A percentile compares a stretch with the other conserved stretches of the same genome.
These are phyloP conservation scores for Pteromalus puparum DNA, from an alignment of 1,140 invertebrate species.

Conservation along the genomic window DNA sequence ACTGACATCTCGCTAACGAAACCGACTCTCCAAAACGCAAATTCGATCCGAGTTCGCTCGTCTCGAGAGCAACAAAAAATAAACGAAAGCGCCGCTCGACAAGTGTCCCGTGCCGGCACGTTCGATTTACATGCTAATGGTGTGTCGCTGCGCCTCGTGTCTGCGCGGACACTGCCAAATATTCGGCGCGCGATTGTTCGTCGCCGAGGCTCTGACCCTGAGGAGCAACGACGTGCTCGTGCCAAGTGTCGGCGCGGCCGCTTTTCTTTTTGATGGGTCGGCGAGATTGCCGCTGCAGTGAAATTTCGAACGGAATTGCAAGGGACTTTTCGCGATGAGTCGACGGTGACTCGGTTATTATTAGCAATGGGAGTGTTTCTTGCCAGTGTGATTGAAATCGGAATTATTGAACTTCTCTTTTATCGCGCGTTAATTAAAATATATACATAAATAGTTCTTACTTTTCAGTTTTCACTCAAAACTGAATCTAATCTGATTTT, in stretches of 20 bases:
- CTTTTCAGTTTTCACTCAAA: neutral
- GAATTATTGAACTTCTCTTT: no score
- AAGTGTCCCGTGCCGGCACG: neutral
- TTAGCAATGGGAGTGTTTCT: no score
- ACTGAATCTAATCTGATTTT: neutral
- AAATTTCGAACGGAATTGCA: no score
- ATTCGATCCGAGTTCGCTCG: no score
- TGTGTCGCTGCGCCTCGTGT: neutral
- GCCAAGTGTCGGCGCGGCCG: neutral
- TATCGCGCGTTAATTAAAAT: no score
- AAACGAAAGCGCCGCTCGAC: neutral
- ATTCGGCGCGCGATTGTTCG: neutral
- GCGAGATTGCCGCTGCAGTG: neutral
- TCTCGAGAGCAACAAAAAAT: neutral
- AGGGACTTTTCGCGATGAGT: no score
- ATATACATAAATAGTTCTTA: no score
- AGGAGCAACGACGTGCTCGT: neutral
- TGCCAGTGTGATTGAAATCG: no score
- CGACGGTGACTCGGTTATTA: no score
- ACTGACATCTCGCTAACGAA: no score
- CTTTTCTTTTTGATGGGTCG: neutral
- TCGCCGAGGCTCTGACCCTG: neutral
- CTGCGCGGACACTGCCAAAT: neutral
- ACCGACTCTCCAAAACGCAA: no score
- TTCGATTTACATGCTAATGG: neutral